These are phyloP conservation scores for Trissonchulus latispiculum DNA, from an alignment of 2,888 invertebrate species.

Conservation along the genomic window DNA sequence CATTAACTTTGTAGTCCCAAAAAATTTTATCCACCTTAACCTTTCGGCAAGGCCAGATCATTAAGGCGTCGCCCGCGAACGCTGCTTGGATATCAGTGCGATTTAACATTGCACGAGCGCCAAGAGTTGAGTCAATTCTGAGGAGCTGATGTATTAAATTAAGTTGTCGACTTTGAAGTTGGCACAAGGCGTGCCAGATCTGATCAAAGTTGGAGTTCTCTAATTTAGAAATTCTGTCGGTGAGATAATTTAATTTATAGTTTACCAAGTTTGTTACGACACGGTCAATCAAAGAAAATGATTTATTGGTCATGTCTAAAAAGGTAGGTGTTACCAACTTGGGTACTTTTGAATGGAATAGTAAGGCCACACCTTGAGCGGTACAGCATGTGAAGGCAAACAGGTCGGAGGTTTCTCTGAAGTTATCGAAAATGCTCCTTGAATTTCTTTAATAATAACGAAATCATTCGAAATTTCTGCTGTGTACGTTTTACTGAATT, in stretches of 20 bases:
- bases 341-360: too few species aligned
- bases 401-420: not conserved
- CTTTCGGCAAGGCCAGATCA: slow-evolving; percentile 7
- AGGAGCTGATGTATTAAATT: too few species aligned
- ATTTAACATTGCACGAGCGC: not conserved
- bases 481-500: not conserved
- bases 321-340: too few species aligned
- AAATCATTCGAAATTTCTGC: not conserved
- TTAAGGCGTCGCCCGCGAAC: slow-evolving; percentile 12
- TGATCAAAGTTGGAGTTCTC: too few species aligned
- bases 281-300: too few species aligned
- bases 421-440: not conserved
- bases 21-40: not conserved
- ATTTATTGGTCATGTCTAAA: too few species aligned
- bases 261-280: too few species aligned
- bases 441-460: slow-evolving; percentile 3
- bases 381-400: not conserved
- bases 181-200: too few species aligned
- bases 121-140: slow-evolving; percentile 4
- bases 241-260: too few species aligned
- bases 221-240: too few species aligned
- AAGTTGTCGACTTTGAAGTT: too few species aligned
- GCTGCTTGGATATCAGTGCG: slow-evolving; percentile 8
- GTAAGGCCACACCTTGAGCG: too few species aligned
- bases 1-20: slow-evolving; percentile 14